A percentile compares a stretch with the other conserved stretches of the same genome.
Evolutionary conservation across 2,797 vertebrate genomes (phyloP).

Genomic region (Leptatherina wallacei): DNA sequence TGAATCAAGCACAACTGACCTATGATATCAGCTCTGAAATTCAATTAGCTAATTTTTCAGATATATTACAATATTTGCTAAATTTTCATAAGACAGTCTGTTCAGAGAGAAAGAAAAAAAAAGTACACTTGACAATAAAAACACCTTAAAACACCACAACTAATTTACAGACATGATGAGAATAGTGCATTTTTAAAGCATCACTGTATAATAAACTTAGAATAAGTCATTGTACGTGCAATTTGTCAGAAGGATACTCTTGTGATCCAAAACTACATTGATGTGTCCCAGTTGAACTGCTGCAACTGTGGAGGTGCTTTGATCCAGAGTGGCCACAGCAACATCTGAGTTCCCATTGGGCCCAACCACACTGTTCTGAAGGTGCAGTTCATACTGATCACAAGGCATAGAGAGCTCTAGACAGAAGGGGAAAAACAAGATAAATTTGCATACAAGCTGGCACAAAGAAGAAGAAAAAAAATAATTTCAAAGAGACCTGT

Average conservation of each 20-base stretch:
- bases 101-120: too few species aligned
- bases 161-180: not conserved
- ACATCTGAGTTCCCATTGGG: slow-evolving; percentile 71
- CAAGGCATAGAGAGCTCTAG: slow-evolving; percentile 94
- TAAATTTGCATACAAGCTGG: slow-evolving; percentile 6
- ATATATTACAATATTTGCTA: not conserved
- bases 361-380: slow-evolving; percentile 84
- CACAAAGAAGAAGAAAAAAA: not conserved
- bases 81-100: not conserved
- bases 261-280: slow-evolving; percentile 84
- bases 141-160: not conserved
- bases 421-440: slow-evolving; percentile 26
- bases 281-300: slow-evolving; percentile 81
- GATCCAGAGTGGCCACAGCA: slow-evolving; percentile 86
- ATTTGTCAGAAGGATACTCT: slow-evolving; percentile 83
- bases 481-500: slow-evolving; percentile 81
- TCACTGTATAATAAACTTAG: not conserved
- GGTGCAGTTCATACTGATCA: slow-evolving; percentile 94
- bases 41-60: not conserved
- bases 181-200: not conserved
- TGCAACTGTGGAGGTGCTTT: slow-evolving; percentile 76
- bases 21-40: not conserved
- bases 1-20: not conserved
- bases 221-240: not conserved
- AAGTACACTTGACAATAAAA: not conserved